Base-by-base conservation (phyloP, 1,140 invertebrate species). In the Pectinophora gossypiella region DNA sequence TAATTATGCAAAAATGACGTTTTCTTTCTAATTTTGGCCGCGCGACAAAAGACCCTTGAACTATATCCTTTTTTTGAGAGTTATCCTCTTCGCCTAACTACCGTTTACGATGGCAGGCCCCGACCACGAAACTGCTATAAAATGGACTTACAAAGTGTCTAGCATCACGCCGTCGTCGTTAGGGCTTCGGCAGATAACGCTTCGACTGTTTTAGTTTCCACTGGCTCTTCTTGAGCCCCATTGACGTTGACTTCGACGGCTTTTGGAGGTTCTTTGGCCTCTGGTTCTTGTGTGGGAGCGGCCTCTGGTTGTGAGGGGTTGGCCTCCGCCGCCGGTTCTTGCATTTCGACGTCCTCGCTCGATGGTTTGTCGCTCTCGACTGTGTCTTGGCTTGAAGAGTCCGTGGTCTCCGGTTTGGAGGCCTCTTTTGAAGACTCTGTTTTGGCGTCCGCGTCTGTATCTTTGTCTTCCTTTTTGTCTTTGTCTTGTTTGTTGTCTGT, bases 141-240 rank as follows among this genome's bases (percentile, higher is more conserved):
- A n/a, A n/a, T n/a, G n/a, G n/a, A n/a, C n/a, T n/a, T n/a, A n/a
- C n/a, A n/a, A n/a, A n/a, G n/a, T n/a, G n/a, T n/a, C n/a, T n/a
- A n/a, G n/a, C n/a, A 78, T 78, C 77, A 78, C 69, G 77, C 77
- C 1, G 69, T 66, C 2, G 76, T 68, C 0, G 65, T 56, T 0
- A 61, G 10, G 2, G 61, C 49, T 20, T 40, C 61, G 47, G 51
- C 61, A 13, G 49, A 59, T 7, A 6, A 44, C 60, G n/a, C 36
- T 69, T 60, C 58, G 0, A 68, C 61, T 0, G 61, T 44, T 35
- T 66, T 69, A 1, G 53, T 9, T 45, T 74, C 68, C 0, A 55
- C 48, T 0, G 42, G 10, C 2, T 15, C 36, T 40, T 40, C 16
- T 42, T 46, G 44, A 13, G 2, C 22, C n/a, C n/a, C n/a, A n/a